A percentile compares a stretch with the other conserved stretches of the same genome.
Conservation (phyloP, 1,140 invertebrate species). For the Penaeus indicus region DNA sequence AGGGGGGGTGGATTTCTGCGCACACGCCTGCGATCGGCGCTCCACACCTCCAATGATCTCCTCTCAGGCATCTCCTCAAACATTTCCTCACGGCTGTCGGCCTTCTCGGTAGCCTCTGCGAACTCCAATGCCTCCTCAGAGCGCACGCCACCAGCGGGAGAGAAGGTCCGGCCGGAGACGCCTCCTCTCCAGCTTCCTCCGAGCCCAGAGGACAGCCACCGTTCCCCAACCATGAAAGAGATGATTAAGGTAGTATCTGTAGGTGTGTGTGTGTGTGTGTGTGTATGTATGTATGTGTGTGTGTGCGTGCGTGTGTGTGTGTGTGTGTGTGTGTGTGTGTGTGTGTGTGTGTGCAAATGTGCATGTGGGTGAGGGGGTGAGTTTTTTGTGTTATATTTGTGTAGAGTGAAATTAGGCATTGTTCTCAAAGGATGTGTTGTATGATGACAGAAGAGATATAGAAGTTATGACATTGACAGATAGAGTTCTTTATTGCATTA, state of each 20-base stretch:
- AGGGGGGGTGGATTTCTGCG: slow-evolving; percentile 46
- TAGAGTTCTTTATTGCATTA: too few species aligned
- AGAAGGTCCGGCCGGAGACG: slow-evolving; percentile 27
- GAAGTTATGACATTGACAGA: too few species aligned
- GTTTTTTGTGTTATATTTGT: too few species aligned
- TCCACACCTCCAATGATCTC: slow-evolving; percentile 57
- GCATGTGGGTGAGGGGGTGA: too few species aligned
- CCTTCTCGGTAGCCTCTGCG: slow-evolving; percentile 53
- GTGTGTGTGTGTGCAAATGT: too few species aligned
- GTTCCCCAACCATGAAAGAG: slow-evolving; percentile 56
- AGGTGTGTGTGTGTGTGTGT: too few species aligned
- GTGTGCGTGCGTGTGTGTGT: too few species aligned
- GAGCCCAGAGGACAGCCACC: slow-evolving; percentile 51
- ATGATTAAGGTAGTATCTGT: slow-evolving; percentile 42
- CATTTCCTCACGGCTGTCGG: slow-evolving; percentile 56
- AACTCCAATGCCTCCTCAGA: slow-evolving; percentile 59
- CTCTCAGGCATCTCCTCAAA: slow-evolving; percentile 56
- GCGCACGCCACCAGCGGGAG: slow-evolving; percentile 32
- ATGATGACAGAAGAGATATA: too few species aligned
- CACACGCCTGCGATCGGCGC: slow-evolving; percentile 50
- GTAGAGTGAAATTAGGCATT: too few species aligned
- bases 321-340: too few species aligned
- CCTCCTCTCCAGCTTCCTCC: slow-evolving; percentile 53
- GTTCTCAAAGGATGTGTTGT: too few species aligned
- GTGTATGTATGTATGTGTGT: too few species aligned